Base-by-base conservation (phyloP, 2,113 vertebrate genomes). In the Chloropsis hardwickii region DNA sequence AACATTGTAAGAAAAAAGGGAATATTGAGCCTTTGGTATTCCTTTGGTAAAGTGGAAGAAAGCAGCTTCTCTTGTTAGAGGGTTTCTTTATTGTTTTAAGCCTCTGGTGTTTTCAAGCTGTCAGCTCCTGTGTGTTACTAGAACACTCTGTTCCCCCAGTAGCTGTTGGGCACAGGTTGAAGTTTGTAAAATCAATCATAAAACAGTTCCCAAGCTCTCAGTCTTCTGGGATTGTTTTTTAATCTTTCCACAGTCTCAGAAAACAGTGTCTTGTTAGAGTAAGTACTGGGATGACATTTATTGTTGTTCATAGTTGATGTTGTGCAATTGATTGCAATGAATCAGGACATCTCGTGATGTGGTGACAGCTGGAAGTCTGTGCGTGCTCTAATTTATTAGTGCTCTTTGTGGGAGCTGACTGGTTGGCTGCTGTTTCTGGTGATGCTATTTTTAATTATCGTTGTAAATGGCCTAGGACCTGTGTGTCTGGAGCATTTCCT, bases 321-420 rank as follows among this genome's bases (percentile, higher is more conserved):
- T 92, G 84, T 65, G 93, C 62, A 90, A 62, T 66, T 77, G 76
- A 51, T 70, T 72, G 77, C 70, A 25, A 0, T 93, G 90, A 80
- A 95, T 91, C 14, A 13, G 89, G 87, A 50, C 35, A 20, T 91
- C 82, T 69, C 0, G 3, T 88, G 81, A 81, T 0, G 25, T 65
- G 84, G 29, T 87, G 96, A 82, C 93, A 94, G 33, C 89, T 81
- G 45, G 84, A 62, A 88, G 69, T 37, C 83, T 74, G 42, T 28
- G 35, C 0, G 0, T 58, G 50, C 44, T 72, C 66, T 79, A 6
- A 44, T 91, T 82, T 86, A 60, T 69, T 61, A 11, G 50, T 76
- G 78, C 51, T 84, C 31, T 65, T 56, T 27, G 29, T 71, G 65
- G 51, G 69, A 88, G 57, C 89, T 89, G 70, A 14, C 58, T 5